Evolutionary conservation across 2,888 invertebrate species (phyloP).

Genomic region (Epicampocera succincta): DNA sequence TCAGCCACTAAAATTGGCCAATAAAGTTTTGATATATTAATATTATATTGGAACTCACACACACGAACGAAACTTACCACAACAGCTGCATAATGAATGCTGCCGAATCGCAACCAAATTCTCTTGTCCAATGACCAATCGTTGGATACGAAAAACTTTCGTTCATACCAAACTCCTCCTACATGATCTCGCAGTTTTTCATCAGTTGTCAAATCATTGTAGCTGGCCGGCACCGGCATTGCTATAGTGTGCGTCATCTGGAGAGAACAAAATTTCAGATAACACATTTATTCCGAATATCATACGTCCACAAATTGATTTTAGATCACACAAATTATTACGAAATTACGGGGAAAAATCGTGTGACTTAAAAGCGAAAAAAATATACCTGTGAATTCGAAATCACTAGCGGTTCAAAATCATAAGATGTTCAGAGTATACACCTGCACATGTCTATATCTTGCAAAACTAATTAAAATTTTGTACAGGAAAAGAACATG

Average conservation of each 20-base stretch:
- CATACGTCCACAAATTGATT: too few relatives aligned
- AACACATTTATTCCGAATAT: background rate
- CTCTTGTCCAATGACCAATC: conserved; percentile 86
- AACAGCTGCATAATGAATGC: conserved; percentile 94
- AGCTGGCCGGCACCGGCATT: conserved; percentile 98
- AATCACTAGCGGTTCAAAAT: too few relatives aligned
- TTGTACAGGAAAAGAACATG: too few relatives aligned
- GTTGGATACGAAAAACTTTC: conserved; percentile 89
- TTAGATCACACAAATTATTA: too few relatives aligned
- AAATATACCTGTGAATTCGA: too few relatives aligned
- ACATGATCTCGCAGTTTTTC: conserved; percentile 93
- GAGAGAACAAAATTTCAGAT: background rate
- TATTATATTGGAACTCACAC: background rate
- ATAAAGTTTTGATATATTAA: background rate
- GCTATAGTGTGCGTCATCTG: conserved; percentile 84
- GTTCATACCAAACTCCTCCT: conserved; percentile 98
- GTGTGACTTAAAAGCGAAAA: too few relatives aligned
- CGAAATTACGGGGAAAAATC: too few relatives aligned
- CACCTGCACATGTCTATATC: too few relatives aligned
- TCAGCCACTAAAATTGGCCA: conserved; percentile 89
- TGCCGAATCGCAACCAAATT: conserved; percentile 94
- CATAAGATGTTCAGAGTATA: too few relatives aligned
- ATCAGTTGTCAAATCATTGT: conserved; percentile 95
- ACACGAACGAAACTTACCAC: conserved; percentile 85
- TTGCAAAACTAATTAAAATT: too few relatives aligned